Conservation (phyloP, 2,113 vertebrate genomes). For the Hippocampus abdominalis region DNA sequence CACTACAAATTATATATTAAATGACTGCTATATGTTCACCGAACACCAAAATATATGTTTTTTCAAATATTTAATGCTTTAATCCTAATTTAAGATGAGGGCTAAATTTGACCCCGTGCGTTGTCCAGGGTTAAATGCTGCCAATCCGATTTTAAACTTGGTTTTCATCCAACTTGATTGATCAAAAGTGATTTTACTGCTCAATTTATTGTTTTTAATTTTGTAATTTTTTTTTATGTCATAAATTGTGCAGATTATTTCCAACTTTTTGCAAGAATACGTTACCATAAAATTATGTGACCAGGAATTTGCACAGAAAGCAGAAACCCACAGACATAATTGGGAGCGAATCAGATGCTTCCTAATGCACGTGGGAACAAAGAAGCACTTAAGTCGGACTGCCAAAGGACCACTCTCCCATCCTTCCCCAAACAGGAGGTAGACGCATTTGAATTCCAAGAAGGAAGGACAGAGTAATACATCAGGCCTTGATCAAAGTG, state of each 20-base stretch:
- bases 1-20: too few species aligned
- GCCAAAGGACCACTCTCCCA: constrained; percentile 38
- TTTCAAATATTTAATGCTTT: too few species aligned
- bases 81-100: too few species aligned
- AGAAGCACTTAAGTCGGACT: constrained; percentile 29
- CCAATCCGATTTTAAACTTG: too few species aligned
- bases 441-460: constrained; percentile 66
- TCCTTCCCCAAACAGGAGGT: constrained; percentile 54
- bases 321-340: not conserved
- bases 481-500: constrained; percentile 67
- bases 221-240: not conserved
- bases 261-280: not conserved
- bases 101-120: too few species aligned
- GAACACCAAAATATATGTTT: too few species aligned
- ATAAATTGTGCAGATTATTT: not conserved
- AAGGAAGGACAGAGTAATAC: constrained; percentile 60
- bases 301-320: not conserved
- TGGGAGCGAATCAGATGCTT: constrained; percentile 16
- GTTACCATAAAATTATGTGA: not conserved
- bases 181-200: too few species aligned
- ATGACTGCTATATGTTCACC: too few species aligned
- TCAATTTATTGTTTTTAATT: too few species aligned
- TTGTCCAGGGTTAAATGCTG: too few species aligned
- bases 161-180: too few species aligned
- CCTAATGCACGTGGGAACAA: constrained; percentile 39